These are phyloP conservation scores for Heliconius hortense DNA, from an alignment of 2,888 invertebrate species.

Conservation along the genomic window DNA sequence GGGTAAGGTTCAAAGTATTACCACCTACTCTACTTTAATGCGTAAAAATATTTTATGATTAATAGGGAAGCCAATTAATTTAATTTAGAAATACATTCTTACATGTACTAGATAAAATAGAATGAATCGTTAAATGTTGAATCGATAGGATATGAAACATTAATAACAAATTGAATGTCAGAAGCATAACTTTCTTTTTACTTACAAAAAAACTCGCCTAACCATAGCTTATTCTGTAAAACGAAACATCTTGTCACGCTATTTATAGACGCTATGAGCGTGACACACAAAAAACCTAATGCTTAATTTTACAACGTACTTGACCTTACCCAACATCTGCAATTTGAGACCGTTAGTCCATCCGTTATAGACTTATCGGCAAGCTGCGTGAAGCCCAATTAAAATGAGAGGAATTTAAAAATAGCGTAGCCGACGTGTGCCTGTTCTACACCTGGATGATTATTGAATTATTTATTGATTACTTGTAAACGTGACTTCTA, in stretches of 20 bases:
- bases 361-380: not conserved
- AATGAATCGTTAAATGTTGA: too few relatives aligned
- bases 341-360: conserved; percentile 22
- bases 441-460: conserved; percentile 28
- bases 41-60: too few relatives aligned
- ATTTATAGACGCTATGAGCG: conserved; percentile 20
- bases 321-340: conserved; percentile 39
- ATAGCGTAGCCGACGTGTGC: conserved; percentile 3
- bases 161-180: not conserved
- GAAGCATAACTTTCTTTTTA: not conserved
- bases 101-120: too few relatives aligned
- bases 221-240: conserved; percentile 5
- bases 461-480: conserved; percentile 15
- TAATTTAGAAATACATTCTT: too few relatives aligned
- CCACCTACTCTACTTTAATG: too few relatives aligned
- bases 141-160: not conserved
- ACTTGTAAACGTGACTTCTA: not conserved
- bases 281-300: conserved; percentile 15
- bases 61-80: too few relatives aligned
- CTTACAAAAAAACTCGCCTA: not conserved
- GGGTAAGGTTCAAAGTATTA: too few relatives aligned
- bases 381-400: conserved; percentile 7
- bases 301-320: conserved; percentile 29
- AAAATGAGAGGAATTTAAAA: conserved; percentile 10
- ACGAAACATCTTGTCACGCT: conserved; percentile 17